phyloP scores from a whole-genome alignment of 30 jellyfish, hydroid and myxozoan species.

The Aurelia aurita complex sp. Pacific region DNA sequence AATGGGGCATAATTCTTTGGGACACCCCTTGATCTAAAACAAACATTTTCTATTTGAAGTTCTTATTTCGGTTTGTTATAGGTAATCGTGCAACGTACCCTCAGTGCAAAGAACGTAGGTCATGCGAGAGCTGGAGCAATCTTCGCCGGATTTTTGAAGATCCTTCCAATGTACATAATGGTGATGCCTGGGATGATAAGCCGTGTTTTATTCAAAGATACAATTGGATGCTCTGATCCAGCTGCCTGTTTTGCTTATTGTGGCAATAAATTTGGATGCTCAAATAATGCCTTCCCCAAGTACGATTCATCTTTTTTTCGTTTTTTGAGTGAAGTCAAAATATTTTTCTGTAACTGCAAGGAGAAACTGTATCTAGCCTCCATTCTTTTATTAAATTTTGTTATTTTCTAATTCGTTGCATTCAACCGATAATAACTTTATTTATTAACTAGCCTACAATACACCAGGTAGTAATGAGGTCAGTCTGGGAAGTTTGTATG shows the following conservation, averaged over 20 bases:
- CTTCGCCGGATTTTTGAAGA: constrained; percentile 82
- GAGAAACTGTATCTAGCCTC: too few relatives aligned
- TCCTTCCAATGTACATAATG: constrained; percentile 90
- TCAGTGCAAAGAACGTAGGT: constrained; percentile 84
- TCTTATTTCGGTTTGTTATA: background rate
- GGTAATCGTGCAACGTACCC: constrained; percentile 96
- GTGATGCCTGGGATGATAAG: constrained; percentile 98
- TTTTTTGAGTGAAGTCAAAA: background rate
- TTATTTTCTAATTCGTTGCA: too few relatives aligned
- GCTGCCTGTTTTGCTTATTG: constrained; percentile 62
- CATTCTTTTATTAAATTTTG: too few relatives aligned
- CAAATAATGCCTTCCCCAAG: constrained; percentile 94
- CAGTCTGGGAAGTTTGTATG: too few relatives aligned
- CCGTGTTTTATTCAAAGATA: constrained; percentile 76
- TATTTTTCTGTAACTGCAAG: too few relatives aligned
- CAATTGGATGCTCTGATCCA: constrained; percentile 83
- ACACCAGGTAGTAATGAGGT: too few relatives aligned
- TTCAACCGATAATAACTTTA: too few relatives aligned
- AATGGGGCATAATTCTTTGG: too few relatives aligned
- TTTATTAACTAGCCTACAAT: too few relatives aligned
- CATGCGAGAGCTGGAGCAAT: constrained; percentile 92
- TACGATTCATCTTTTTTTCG: background rate
- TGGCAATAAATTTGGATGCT: constrained; percentile 86
- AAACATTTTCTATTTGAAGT: background rate
- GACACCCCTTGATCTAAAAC: background rate